Conservation (phyloP, 2,113 vertebrate genomes). For the Meleagris gallopavo region DNA sequence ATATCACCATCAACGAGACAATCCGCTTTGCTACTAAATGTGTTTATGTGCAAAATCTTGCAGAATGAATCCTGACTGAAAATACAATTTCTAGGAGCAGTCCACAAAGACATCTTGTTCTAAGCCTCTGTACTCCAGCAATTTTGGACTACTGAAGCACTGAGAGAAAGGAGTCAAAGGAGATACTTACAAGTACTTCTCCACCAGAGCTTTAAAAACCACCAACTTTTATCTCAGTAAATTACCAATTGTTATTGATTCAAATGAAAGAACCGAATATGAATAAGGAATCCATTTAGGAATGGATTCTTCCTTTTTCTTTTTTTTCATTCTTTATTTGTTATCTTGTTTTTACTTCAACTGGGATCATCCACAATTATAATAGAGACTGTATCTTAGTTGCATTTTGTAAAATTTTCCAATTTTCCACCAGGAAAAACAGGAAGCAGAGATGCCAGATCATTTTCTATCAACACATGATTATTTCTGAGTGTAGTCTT, state of each 20-base stretch:
- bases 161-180: not conserved
- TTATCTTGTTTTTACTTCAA: not conserved
- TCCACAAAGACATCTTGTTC: not conserved
- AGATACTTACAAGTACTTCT: not conserved
- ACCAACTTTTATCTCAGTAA: not conserved
- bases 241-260: not conserved
- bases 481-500: not conserved
- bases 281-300: not conserved
- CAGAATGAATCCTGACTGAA: not conserved
- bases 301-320: not conserved
- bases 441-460: not conserved
- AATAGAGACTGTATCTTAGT: not conserved
- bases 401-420: not conserved
- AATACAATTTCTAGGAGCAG: accelerated
- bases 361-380: not conserved
- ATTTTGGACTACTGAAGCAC: not conserved
- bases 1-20: not conserved
- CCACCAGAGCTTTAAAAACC: not conserved
- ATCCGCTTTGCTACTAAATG: not conserved
- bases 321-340: not conserved
- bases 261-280: not conserved
- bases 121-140: not conserved
- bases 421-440: not conserved
- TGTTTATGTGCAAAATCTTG: accelerated
- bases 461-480: not conserved